Percentiles rank a stretch among this genome's conserved stretches.
Evolutionary conservation across 1,140 invertebrate genomes (phyloP).

Genomic region (Augochlora pura): DNA sequence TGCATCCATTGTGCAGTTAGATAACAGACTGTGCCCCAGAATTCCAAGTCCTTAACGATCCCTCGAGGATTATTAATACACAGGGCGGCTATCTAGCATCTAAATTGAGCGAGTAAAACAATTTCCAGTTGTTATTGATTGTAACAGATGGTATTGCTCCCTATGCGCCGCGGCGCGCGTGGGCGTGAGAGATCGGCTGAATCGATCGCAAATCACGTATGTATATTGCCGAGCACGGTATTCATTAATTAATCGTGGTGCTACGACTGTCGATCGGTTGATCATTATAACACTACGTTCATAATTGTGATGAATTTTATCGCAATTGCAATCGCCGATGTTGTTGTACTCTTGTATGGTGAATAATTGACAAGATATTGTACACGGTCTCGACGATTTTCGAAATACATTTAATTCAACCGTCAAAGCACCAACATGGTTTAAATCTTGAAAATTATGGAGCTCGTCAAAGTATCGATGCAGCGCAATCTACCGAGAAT

Average conservation of each 20-base stretch:
- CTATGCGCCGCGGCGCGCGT: slow-evolving; percentile 7
- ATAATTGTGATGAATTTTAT: background rate
- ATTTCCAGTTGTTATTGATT: too few species aligned
- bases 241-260: slow-evolving; percentile 41
- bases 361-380: too few species aligned
- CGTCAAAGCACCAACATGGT: too few species aligned
- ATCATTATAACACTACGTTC: background rate
- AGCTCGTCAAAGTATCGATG: too few species aligned
- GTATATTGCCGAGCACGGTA: slow-evolving; percentile 45
- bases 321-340: background rate
- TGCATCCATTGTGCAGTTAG: background rate
- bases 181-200: slow-evolving; percentile 45
- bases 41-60: background rate
- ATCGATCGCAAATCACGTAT: slow-evolving; percentile 8
- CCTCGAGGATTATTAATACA: background rate
- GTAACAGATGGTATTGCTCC: too few species aligned
- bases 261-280: background rate
- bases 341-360: too few species aligned
- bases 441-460: too few species aligned
- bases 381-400: background rate
- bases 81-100: too few species aligned
- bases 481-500: too few species aligned
- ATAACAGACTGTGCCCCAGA: background rate
- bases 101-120: too few species aligned
- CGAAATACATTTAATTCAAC: background rate